Evolutionary conservation across 1,140 invertebrate species (phyloP), one percentile per base, ranked within the genome.

Genomic region (Heliothis subflexa): DNA sequence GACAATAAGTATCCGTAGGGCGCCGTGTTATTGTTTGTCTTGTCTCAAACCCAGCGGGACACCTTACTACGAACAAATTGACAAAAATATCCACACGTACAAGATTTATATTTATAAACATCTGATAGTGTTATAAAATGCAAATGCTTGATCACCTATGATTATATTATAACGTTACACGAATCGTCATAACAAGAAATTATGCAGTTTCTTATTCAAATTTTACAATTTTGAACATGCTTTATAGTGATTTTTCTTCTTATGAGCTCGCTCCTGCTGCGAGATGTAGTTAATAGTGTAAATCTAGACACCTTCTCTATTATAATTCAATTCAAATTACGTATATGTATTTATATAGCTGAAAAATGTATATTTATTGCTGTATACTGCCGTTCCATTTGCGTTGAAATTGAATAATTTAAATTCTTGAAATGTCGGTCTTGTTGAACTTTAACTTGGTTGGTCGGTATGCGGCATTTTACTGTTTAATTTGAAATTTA

Each of bases 1-100:
- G 81, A 91, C 91, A 93, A 93, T 93, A 93, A 88, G 85, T 86
- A 87, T 83, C 89, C 75, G 71, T 88, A 83, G 90, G 91, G 86
- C 45, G 87, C 81, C 86, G 70, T 87, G 86, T 91, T 88, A 86
- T 88, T 90, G 87, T 91, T 91, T 91, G 87, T 86, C 86, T 86
- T 83, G 87, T 83, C 83, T 62, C 78, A 78, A 81, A 81, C 81
- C 16, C 89, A 84, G 86, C 81, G 87, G 89, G 91, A 83, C 64
- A 74, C 83, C 83, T 72, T n/a, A 59, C 74, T 79, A 79, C 66
- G 68, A 85, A 88, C 90, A 92, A 90, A 92, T 91, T 90, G 89
- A 88, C 82, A 70, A 80, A 86, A 81, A 84, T 83, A 85, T 54
- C 21, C 21, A n/a, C n/a, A 72, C 61, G 25, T 50, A 49, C 55